Percentiles rank a stretch among this genome's conserved stretches.
These are phyloP conservation scores for Chromoteleia sp. DNA, from an alignment of 2,888 invertebrate genomes.

Conservation along the genomic window DNA sequence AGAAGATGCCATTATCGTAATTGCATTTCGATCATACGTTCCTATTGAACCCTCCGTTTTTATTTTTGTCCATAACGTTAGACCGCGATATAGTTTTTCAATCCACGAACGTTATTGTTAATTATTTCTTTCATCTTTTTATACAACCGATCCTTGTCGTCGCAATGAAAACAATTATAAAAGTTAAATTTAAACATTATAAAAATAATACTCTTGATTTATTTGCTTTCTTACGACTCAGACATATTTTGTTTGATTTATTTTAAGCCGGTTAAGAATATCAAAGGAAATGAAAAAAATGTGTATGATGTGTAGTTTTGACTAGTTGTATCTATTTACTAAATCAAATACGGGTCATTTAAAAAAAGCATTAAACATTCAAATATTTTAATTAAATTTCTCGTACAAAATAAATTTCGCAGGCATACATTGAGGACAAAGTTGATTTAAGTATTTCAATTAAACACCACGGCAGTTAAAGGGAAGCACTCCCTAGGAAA, in stretches of 20 bases:
- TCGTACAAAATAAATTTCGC: constrained; percentile 2
- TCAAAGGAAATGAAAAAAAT: neutral
- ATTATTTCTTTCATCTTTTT: neutral
- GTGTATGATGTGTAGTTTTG: too few relatives aligned
- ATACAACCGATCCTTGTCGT: too few relatives aligned
- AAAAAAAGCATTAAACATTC: too few relatives aligned
- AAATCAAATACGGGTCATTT: too few relatives aligned
- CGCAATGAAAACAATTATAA: neutral
- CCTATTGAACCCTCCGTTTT: constrained; percentile 55
- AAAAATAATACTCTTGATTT: constrained; percentile 24
- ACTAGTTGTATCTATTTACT: too few relatives aligned
- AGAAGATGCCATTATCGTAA: constrained; percentile 71
- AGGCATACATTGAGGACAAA: constrained; percentile 8
- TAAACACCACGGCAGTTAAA: constrained; percentile 50
- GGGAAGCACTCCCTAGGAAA: constrained; percentile 48
- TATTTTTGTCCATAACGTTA: constrained; percentile 8
- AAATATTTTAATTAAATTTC: constrained; percentile 3
- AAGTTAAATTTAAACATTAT: constrained; percentile 4
- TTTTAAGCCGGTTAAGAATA: neutral
- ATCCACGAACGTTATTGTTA: neutral
- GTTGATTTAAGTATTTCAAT: constrained; percentile 58
- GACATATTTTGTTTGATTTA: constrained; percentile 3
- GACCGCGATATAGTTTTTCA: neutral
- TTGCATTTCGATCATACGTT: constrained; percentile 70
- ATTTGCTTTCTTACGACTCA: constrained; percentile 1